Percentiles rank a stretch among this genome's conserved stretches.
These are phyloP conservation scores for Metopia argyrocephala DNA, from an alignment of 2,888 invertebrate genomes.

Conservation along the genomic window DNA sequence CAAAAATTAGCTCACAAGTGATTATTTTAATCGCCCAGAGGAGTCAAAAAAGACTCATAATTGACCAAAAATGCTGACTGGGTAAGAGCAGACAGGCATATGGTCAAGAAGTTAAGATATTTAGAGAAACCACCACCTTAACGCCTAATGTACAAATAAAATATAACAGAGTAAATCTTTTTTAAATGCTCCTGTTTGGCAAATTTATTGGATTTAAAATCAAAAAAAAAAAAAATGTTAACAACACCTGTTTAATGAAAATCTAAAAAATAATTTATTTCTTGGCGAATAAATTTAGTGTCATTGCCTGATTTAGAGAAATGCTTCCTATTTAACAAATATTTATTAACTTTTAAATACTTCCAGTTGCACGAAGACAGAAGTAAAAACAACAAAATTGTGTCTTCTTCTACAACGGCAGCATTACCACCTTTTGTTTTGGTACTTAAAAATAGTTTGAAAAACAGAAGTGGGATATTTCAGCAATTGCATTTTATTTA, in stretches of 20 bases:
- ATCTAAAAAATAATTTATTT: background rate
- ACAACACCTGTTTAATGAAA: conserved; percentile 22
- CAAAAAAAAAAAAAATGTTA: background rate
- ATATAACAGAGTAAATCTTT: background rate
- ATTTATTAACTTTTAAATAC: conserved; percentile 18
- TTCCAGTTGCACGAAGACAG: background rate
- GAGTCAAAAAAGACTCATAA: no score
- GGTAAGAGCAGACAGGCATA: no score
- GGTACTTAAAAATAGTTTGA: background rate
- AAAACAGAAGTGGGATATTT: background rate
- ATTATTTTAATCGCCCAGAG: no score
- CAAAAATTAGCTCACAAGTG: no score
- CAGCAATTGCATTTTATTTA: background rate
- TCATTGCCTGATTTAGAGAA: background rate
- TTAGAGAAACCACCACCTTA: no score
- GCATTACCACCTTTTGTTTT: no score
- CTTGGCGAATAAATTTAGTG: background rate
- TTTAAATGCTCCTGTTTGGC: background rate
- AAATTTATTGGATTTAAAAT: background rate
- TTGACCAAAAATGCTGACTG: no score
- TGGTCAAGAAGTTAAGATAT: background rate
- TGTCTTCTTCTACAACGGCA: no score
- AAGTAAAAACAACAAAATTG: no score
- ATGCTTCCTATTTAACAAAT: background rate
- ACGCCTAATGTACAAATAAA: no score